phyloP scores from a whole-genome alignment of 2,888 invertebrate species.

The Melinaea menophilus region DNA sequence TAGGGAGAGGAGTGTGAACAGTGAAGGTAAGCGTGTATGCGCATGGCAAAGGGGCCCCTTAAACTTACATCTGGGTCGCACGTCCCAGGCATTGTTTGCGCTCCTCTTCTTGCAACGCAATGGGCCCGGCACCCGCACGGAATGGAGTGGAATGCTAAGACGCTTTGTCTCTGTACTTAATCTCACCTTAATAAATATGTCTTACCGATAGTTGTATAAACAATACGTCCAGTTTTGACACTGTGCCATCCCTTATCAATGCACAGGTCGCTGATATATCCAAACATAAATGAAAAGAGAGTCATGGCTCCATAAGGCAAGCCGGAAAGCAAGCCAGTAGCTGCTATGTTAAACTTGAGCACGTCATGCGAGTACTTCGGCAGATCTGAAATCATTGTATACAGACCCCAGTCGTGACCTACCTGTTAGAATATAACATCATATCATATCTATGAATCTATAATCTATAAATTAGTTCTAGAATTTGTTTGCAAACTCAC shows the following conservation, averaged over 20 bases:
- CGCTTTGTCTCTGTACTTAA: too few relatives aligned
- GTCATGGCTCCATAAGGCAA: conserved; percentile 78
- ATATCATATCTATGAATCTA: neutral
- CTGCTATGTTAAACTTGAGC: conserved; percentile 70
- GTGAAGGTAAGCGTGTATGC: too few relatives aligned
- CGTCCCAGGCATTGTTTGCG: too few relatives aligned
- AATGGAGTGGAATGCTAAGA: too few relatives aligned
- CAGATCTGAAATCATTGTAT: conserved; percentile 77
- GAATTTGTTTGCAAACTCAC: conserved; percentile 36
- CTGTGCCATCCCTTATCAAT: conserved; percentile 42
- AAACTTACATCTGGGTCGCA: too few relatives aligned
- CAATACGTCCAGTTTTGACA: conserved; percentile 50
- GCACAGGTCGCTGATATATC: conserved; percentile 65
- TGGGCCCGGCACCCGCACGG: too few relatives aligned
- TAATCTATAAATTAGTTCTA: neutral
- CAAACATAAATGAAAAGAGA: conserved; percentile 65
- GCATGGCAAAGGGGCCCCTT: too few relatives aligned
- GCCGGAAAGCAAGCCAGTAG: conserved; percentile 73
- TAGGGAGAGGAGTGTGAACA: too few relatives aligned
- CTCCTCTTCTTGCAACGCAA: too few relatives aligned
- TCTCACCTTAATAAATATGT: too few relatives aligned
- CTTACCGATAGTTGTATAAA: conserved; percentile 61
- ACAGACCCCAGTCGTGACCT: conserved; percentile 79
- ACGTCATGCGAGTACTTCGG: conserved; percentile 78
- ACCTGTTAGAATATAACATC: conserved; percentile 44